Evolutionary conservation across 2,797 vertebrate species (phyloP).

Genomic region (Melopsittacus undulatus): DNA sequence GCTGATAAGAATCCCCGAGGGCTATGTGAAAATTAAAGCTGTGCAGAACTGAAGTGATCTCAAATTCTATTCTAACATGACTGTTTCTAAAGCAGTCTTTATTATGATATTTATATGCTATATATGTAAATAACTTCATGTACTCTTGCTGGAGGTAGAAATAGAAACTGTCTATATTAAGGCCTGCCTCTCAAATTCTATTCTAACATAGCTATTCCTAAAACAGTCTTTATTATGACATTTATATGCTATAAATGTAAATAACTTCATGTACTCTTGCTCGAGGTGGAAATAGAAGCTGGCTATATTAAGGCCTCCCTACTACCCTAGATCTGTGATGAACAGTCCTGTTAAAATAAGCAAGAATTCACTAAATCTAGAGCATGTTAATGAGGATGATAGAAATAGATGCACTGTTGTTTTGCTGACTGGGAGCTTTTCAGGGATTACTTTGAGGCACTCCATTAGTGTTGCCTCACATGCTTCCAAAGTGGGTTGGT

Average conservation of each 20-base stretch:
- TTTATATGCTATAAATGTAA: neutral
- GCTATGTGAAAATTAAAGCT: neutral
- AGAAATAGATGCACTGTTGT: neutral
- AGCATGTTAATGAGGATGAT: neutral
- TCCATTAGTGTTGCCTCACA: neutral
- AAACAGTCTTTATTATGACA: neutral
- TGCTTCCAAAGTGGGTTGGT: neutral
- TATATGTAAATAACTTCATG: neutral
- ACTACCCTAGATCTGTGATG: neutral
- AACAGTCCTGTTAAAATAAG: slow-evolving; percentile 11
- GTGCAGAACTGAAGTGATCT: neutral
- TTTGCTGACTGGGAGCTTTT: slow-evolving; percentile 27
- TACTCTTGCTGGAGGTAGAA: neutral
- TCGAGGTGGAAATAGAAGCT: neutral
- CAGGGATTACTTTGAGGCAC: neutral
- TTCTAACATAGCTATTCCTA: neutral
- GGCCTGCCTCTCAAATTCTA: neutral
- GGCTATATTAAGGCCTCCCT: neutral
- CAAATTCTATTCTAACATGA: neutral
- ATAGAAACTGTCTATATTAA: neutral
- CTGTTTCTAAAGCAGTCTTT: neutral
- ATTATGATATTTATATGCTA: neutral
- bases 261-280: neutral
- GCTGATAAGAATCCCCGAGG: neutral
- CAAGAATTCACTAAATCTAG: slow-evolving; percentile 6